Percentiles rank a stretch among this genome's conserved stretches.
These are phyloP conservation scores for Arrhamphus sclerolepis DNA, from an alignment of 2,797 vertebrate genomes.

Conservation along the genomic window DNA sequence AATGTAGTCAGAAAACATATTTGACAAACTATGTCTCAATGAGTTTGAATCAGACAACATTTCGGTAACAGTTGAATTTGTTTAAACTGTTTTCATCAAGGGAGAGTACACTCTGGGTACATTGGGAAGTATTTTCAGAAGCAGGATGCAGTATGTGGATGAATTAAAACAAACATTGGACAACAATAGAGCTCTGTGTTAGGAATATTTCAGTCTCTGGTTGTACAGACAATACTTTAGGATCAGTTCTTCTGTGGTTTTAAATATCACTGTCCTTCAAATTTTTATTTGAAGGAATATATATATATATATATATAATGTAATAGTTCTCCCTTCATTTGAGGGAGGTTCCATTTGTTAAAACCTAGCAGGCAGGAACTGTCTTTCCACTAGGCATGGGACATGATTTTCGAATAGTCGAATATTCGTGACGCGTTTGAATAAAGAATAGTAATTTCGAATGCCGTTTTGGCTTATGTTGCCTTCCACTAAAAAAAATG, in stretches of 20 bases:
- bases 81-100: neutral
- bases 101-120: neutral
- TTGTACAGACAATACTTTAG: neutral
- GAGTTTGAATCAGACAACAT: neutral
- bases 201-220: conserved; percentile 6
- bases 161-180: conserved; percentile 4
- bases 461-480: no score
- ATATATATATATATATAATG: no score
- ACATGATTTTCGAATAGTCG: no score
- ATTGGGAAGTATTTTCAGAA: neutral
- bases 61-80: neutral
- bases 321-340: no score
- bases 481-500: no score
- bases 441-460: no score
- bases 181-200: conserved; percentile 18
- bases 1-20: neutral
- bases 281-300: no score
- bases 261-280: no score
- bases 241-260: neutral
- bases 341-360: no score
- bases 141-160: conserved; percentile 12
- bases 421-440: no score
- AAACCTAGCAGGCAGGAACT: no score
- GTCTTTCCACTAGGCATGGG: no score
- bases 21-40: neutral